A percentile compares a stretch with the other conserved stretches of the same genome.
Evolutionary conservation across 1,140 invertebrate genomes (phyloP).

Genomic region (Coenobita brevimanus): DNA sequence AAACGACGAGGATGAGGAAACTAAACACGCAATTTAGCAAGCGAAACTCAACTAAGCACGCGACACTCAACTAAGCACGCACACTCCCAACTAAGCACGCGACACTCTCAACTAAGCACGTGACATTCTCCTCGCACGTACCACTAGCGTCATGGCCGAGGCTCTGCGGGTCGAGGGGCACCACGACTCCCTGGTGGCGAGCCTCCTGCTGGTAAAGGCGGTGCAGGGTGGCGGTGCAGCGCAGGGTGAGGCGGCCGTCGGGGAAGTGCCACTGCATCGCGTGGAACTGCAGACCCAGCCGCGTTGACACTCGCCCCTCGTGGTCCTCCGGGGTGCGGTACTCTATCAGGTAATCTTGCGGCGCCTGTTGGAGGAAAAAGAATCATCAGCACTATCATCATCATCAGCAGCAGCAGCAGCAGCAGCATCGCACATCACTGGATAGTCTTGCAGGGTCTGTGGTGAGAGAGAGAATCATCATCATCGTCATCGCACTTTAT

Average conservation of each 20-base stretch:
- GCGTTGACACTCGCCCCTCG: constrained; percentile 42
- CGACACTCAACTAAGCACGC: not conserved
- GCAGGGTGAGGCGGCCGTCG: constrained; percentile 38
- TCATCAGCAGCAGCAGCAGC: not conserved
- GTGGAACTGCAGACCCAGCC: constrained; percentile 41
- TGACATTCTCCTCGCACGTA: not conserved
- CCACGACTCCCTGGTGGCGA: constrained; percentile 33
- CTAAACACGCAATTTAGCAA: no score
- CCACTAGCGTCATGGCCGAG: constrained; percentile 51
- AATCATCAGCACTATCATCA: not conserved
- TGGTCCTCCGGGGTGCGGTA: constrained; percentile 8
- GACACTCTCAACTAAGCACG: not conserved
- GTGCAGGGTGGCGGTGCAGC: constrained; percentile 29
- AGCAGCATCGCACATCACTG: not conserved
- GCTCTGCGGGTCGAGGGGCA: constrained; percentile 33
- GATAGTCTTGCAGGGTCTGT: no score
- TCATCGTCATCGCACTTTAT: no score
- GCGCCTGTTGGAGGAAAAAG: constrained; percentile 34
- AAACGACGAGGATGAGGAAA: no score
- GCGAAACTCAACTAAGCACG: no score
- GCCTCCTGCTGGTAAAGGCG: constrained; percentile 26
- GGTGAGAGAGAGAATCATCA: no score
- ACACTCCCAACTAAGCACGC: not conserved
- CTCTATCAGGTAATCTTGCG: constrained; percentile 43
- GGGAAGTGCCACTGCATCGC: constrained; percentile 42